phyloP scores from a whole-genome alignment of 1,140 invertebrate genomes.

The Periplaneta americana region DNA sequence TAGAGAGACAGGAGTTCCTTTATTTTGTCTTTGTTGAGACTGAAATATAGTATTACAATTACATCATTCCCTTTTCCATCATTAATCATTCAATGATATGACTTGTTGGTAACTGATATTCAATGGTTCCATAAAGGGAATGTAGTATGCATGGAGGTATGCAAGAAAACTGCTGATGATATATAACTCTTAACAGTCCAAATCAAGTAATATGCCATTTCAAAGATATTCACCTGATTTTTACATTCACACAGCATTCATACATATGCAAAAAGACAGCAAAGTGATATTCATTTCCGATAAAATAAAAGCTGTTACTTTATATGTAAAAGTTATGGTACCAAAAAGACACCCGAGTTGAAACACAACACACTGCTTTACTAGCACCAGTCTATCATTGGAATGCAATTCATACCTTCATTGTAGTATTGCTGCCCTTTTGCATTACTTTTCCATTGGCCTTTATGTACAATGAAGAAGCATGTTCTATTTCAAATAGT shows the following conservation, averaged over 20 bases:
- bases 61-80: too few relatives aligned
- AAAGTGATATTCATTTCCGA: neutral
- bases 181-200: neutral
- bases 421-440: slow-evolving; percentile 2
- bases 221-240: neutral
- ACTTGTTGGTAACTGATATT: neutral
- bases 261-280: slow-evolving; percentile 6
- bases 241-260: neutral
- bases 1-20: too few relatives aligned
- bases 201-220: neutral
- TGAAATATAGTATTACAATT: too few relatives aligned
- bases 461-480: neutral
- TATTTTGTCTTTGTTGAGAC: too few relatives aligned
- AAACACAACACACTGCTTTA: neutral
- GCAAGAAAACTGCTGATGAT: neutral
- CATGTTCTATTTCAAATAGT: neutral
- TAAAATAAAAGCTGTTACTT: neutral
- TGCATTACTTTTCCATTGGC: neutral
- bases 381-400: slow-evolving; percentile 8
- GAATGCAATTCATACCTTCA: neutral
- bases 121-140: neutral
- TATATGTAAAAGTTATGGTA: neutral
- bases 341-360: slow-evolving; percentile 3
- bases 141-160: neutral
- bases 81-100: neutral